Conservation (phyloP, 2,113 vertebrate species). For the Prochilodus magdalenae region DNA sequence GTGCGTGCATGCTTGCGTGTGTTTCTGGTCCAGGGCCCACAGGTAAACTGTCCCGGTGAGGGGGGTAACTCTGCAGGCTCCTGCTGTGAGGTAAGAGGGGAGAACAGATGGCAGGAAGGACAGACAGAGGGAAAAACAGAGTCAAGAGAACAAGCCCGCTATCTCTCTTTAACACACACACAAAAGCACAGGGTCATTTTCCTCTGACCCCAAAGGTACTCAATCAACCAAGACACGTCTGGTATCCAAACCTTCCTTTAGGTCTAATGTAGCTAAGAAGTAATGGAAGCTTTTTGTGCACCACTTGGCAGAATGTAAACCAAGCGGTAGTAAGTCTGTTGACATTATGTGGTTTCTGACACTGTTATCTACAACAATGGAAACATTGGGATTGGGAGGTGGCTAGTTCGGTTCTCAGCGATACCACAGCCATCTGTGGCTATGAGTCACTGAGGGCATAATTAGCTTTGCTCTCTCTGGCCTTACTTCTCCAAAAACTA, state of each 20-base stretch:
- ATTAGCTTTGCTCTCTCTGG: no score
- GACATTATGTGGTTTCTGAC: no score
- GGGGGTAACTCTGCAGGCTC: constrained; percentile 37
- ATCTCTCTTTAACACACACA: neutral
- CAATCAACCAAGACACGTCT: neutral
- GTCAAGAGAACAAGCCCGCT: neutral
- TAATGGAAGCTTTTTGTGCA: neutral
- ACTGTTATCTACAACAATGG: no score
- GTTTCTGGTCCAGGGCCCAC: constrained; percentile 42
- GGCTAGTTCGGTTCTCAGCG: no score
- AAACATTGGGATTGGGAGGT: no score
- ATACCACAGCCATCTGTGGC: no score
- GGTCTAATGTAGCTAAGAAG: neutral
- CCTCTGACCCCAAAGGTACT: neutral
- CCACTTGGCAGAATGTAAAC: neutral
- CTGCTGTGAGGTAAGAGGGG: constrained; percentile 55
- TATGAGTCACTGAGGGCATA: no score
- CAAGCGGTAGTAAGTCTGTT: no score
- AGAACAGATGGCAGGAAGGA: constrained; percentile 67
- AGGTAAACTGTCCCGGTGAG: constrained; percentile 58
- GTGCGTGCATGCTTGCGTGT: constrained; percentile 10
- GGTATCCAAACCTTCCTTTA: neutral
- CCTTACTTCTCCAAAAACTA: no score
- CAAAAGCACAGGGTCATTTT: neutral
- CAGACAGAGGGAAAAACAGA: constrained; percentile 30